Base-by-base conservation (phyloP, 2,797 vertebrate species). In the Odontamblyopus rebecca region DNA sequence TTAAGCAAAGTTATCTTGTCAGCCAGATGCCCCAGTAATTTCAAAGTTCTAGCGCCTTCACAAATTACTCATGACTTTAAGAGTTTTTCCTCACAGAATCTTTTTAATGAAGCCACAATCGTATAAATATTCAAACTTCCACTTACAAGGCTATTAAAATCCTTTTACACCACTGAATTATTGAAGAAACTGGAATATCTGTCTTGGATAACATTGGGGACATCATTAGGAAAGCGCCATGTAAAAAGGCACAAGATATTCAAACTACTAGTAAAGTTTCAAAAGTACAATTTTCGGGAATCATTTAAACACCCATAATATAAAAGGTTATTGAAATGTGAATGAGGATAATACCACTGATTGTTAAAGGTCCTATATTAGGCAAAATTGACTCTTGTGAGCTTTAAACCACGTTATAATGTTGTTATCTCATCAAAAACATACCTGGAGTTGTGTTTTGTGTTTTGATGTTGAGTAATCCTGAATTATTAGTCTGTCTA, bases 11-110 rank as follows among this genome's bases (percentile, higher is more conserved):
- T 35, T 23, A 41, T 61, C 50, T 61, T 74, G 4, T 70, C 50
- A 60, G 16, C 61, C 23, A 26, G 67, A 61, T 32, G 13, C 35
- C 2, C 19, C 30, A 12, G 61, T 73, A 12, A 18, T 57, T 76
- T 62, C 15, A 73, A 32, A 66, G 67, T 72, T 67, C 69, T 23
- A 44, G 68, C 19, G 56, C 11, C 56, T 27, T 51, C 64, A 30
- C 64, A 66, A 51, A 51, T 51, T 66, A 18, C 26, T 27, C 16
- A 6, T 9, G 26, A 66, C 26, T 66, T 50, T 4, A 19, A 50
- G 7, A 30, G 26, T 51, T 51, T 30, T 66, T 51, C 23, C 26
- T 19, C 26, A 18, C 23, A 26, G 12, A 7, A n/a, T 41, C 6
- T 27, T 65, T 62, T 66, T 50, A 51, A 66, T 66, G 6, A 51